Evolutionary conservation across 1,140 invertebrate genomes (phyloP).

Genomic region (Ooceraea biroi): DNA sequence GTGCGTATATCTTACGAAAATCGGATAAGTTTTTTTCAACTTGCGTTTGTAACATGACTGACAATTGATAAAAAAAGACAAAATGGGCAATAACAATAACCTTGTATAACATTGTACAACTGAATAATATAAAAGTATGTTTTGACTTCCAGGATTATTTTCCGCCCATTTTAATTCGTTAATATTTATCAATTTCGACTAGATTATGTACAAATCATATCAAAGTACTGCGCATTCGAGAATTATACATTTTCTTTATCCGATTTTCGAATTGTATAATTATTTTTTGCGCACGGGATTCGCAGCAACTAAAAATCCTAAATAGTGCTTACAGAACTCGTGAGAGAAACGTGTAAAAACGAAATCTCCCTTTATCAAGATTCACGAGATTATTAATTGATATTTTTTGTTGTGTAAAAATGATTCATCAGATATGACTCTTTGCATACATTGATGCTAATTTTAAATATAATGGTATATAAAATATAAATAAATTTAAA

Average conservation of each 20-base stretch:
- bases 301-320: constrained; percentile 52
- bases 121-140: not conserved
- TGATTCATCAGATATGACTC: not conserved
- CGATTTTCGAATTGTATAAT: constrained; percentile 14
- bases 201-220: constrained; percentile 13
- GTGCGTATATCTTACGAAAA: not conserved
- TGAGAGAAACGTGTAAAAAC: constrained; percentile 27
- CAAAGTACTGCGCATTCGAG: not conserved
- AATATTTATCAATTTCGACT: constrained; percentile 38
- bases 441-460: constrained; percentile 62
- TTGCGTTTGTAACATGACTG: constrained; percentile 8
- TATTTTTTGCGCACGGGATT: constrained; percentile 24
- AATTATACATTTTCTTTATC: not conserved
- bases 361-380: constrained; percentile 28
- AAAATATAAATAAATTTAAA: constrained; percentile 62
- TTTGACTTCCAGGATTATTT: not conserved
- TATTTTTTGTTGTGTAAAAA: constrained; percentile 40
- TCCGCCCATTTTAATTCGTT: not conserved
- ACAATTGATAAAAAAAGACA: constrained; percentile 3
- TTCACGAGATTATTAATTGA: not conserved
- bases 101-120: not conserved
- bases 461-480: constrained; percentile 76
- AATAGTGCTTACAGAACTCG: constrained; percentile 17
- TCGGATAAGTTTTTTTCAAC: constrained; percentile 9
- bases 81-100: constrained; percentile 1